A percentile compares a stretch with the other conserved stretches of the same genome.
Evolutionary conservation across 2,888 invertebrate species (phyloP).

Genomic region (Taphrorychus bicolor): DNA sequence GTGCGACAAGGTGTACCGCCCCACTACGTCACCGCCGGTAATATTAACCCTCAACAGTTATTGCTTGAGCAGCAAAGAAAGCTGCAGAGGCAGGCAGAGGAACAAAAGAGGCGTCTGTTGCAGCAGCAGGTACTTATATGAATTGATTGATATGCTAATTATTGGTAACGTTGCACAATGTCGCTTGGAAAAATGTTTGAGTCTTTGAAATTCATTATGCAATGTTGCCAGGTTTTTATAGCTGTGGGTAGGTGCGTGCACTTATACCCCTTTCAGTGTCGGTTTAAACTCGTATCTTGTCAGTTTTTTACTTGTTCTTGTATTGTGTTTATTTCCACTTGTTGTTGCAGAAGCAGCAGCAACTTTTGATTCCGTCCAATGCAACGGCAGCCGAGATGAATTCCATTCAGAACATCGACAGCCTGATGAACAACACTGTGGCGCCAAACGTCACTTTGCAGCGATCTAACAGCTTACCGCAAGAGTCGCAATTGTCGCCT

Average conservation of each 20-base stretch:
- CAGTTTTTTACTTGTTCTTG: background rate
- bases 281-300: no score
- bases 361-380: constrained; percentile 80
- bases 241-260: no score
- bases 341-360: constrained; percentile 69
- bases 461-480: constrained; percentile 66
- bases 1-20: constrained; percentile 17
- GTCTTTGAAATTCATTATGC: no score
- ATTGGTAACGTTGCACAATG: background rate
- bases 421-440: constrained; percentile 81
- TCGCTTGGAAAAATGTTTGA: no score
- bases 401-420: constrained; percentile 77
- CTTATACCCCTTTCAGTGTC: no score
- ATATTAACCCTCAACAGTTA: constrained; percentile 52
- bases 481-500: constrained; percentile 69
- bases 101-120: constrained; percentile 75
- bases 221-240: no score
- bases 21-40: constrained; percentile 33
- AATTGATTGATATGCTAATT: background rate
- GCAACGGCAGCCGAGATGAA: constrained; percentile 65
- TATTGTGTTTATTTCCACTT: background rate
- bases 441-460: constrained; percentile 90
- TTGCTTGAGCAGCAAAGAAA: constrained; percentile 46
- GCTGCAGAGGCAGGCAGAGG: constrained; percentile 52
- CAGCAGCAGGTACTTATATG: constrained; percentile 73